Evolutionary conservation across 2,797 vertebrate genomes (phyloP), one percentile per base, ranked within the genome.

Genomic region (Sebastolobus alascanus): DNA sequence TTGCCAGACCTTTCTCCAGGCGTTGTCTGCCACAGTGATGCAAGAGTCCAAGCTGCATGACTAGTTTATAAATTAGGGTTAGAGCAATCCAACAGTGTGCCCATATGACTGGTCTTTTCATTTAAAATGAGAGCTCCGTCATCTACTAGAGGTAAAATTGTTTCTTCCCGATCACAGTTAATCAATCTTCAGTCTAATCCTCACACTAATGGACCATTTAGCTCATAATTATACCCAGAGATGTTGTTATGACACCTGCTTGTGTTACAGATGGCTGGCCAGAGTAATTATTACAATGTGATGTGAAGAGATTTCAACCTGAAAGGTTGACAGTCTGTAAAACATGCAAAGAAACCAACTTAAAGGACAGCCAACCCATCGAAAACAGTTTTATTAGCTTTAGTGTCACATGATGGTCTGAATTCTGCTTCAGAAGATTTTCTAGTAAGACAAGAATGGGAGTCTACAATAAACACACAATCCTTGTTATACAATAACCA

Each of bases 1-100:
- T 79, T 50, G 27, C 43, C 54, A 68, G 81, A 82, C 54, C 52
- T 68, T 80, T 82, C 83, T 83, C 6, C 37, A 52, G 77, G 73
- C 52, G 2, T 25, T 37, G 68, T 85, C 82, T 89, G 73, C 56
- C 64, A 46, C 20, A 20, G 35, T 61, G 38, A 83, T 31, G 67
- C 75, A 81, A 13, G 33, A 46, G 37, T 40, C 75, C 1, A 11
- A 46, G 73, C 74, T 84, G 81, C 75, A 74, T 78, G 73, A 67
- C 65, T 55, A 12, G 75, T 37, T 1, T 75, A 71, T 73, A 64
- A 82, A 84, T 79, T 22, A 77, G 60, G 14, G 29, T 37, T 65
- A 37, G 22, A 75, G 8, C 25, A 52, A 59, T 35, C 46, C 35
- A 73, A 20, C 50, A 54, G 14, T 22, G 8, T 35, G 11, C 38